Conservation (phyloP, 2,888 invertebrate genomes). For the Papilio elwesi region DNA sequence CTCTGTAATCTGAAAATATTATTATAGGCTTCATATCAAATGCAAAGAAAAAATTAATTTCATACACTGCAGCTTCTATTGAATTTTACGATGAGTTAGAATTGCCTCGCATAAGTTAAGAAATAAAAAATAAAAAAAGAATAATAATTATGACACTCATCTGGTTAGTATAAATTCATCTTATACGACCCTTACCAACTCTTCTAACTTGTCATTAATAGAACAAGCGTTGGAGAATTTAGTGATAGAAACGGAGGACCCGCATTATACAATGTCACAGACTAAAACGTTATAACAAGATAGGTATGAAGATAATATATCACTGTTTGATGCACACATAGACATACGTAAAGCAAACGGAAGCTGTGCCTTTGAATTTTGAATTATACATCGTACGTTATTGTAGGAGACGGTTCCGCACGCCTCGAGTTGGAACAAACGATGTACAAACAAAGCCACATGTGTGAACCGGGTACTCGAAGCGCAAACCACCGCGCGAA, state of each 20-base stretch:
- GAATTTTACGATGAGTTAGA: no score
- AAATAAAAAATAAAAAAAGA: no score
- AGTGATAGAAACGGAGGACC: background rate
- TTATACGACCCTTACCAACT: no score
- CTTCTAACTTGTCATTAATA: no score
- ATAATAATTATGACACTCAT: no score
- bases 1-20: no score
- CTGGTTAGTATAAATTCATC: no score
- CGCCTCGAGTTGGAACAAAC: conserved; percentile 33
- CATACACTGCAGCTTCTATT: no score
- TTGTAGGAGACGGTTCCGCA: conserved; percentile 20
- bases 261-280: conserved; percentile 9
- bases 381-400: conserved; percentile 21
- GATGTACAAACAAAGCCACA: conserved; percentile 34
- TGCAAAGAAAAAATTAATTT: no score
- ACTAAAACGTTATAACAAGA: background rate
- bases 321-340: background rate
- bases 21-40: no score
- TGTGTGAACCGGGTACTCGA: conserved; percentile 15
- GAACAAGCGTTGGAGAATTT: no score
- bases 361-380: conserved; percentile 25
- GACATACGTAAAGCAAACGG: conserved; percentile 21
- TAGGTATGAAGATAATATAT: conserved; percentile 15
- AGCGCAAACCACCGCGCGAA: conserved; percentile 22
- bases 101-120: no score